Percentiles rank a stretch among this genome's conserved stretches.
Conservation (phyloP, 2,113 vertebrate genomes). For the Psammodynastes pulverulentus region DNA sequence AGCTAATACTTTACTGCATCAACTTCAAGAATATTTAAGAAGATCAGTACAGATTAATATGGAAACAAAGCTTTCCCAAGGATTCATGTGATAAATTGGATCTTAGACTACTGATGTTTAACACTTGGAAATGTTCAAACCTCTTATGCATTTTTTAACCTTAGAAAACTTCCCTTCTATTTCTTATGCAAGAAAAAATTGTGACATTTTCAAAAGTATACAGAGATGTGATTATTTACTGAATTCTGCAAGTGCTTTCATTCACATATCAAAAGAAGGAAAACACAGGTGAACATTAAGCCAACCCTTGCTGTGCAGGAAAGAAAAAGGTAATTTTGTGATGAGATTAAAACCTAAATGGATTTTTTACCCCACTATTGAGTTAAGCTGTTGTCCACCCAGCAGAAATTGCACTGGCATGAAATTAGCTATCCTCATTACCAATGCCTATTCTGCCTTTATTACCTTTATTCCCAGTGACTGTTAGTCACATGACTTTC, state of each 20-base stretch:
- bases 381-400: not conserved
- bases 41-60: not conserved
- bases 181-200: not conserved
- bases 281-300: not conserved
- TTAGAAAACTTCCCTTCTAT: not conserved
- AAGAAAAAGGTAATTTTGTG: not conserved
- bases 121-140: not conserved
- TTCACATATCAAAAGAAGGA: not conserved
- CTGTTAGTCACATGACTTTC: not conserved
- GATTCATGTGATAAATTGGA: too few relatives aligned
- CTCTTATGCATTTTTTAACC: not conserved
- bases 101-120: not conserved
- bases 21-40: not conserved
- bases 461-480: not conserved
- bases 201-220: not conserved
- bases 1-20: not conserved
- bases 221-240: not conserved
- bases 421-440: not conserved
- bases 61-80: not conserved
- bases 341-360: not conserved
- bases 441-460: not conserved
- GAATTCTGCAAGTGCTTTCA: not conserved
- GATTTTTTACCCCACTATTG: not conserved
- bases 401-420: not conserved
- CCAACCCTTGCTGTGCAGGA: not conserved